Conservation (phyloP, 2,888 invertebrate genomes). For the Taphrorychus bicolor region DNA sequence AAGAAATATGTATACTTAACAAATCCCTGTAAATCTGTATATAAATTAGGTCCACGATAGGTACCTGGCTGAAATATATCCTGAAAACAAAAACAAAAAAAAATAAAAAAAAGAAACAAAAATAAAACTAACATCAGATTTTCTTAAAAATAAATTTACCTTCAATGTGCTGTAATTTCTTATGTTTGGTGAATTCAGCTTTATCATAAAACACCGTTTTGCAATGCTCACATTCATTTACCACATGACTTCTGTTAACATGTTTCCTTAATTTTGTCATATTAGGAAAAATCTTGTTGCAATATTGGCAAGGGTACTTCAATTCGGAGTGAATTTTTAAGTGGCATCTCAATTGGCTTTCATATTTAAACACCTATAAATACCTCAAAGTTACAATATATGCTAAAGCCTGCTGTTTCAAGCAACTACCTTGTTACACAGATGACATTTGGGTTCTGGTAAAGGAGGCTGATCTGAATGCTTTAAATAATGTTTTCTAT, state of each 20-base stretch:
- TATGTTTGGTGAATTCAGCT: slow-evolving; percentile 49
- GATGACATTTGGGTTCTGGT: slow-evolving; percentile 46
- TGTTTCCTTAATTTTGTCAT: slow-evolving; percentile 51
- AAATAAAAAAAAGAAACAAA: not conserved
- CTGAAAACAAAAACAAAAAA: too few relatives aligned
- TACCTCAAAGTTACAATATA: too few relatives aligned
- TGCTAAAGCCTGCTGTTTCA: too few relatives aligned
- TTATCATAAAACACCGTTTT: slow-evolving; percentile 51
- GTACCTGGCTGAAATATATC: too few relatives aligned
- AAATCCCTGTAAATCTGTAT: too few relatives aligned
- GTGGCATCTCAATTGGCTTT: slow-evolving; percentile 48
- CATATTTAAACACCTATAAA: slow-evolving; percentile 45
- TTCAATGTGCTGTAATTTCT: slow-evolving; percentile 45
- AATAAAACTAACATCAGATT: not conserved
- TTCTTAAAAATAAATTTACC: slow-evolving; percentile 15
- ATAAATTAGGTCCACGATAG: too few relatives aligned
- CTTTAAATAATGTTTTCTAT: slow-evolving; percentile 45
- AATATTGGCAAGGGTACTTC: slow-evolving; percentile 52
- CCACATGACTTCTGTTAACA: slow-evolving; percentile 50
- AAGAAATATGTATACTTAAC: too few relatives aligned
- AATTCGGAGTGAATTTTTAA: slow-evolving; percentile 49
- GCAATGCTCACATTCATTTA: slow-evolving; percentile 50
- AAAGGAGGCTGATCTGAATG: slow-evolving; percentile 45
- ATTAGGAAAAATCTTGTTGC: slow-evolving; percentile 49
- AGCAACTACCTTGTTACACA: slow-evolving; percentile 44